phyloP scores from a whole-genome alignment of 2,888 invertebrate species.

The Salpingus planirostris region DNA sequence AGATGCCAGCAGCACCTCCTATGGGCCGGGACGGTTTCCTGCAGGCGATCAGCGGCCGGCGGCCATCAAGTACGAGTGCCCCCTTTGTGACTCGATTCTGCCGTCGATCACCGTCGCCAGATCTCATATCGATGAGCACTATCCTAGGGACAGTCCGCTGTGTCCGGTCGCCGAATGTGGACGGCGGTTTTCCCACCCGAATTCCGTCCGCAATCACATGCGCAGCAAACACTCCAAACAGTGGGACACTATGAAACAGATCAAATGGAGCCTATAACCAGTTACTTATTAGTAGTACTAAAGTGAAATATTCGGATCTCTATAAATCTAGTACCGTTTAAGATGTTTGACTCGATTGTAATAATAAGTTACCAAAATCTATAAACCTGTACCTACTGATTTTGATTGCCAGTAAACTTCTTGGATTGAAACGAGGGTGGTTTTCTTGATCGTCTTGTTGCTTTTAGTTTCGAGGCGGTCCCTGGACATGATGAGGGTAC shows the following conservation, averaged over 20 bases:
- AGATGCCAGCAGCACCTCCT: slow-evolving; percentile 43
- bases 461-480: slow-evolving; percentile 64
- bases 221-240: slow-evolving; percentile 71
- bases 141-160: slow-evolving; percentile 74
- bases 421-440: not conserved
- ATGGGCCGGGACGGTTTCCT: slow-evolving; percentile 14
- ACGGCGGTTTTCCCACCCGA: slow-evolving; percentile 71
- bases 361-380: too few relatives aligned
- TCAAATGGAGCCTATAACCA: slow-evolving; percentile 60
- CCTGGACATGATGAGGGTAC: slow-evolving; percentile 74
- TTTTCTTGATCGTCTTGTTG: slow-evolving; percentile 13
- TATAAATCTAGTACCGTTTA: too few relatives aligned
- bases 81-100: slow-evolving; percentile 61
- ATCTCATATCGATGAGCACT: slow-evolving; percentile 71
- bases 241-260: slow-evolving; percentile 77
- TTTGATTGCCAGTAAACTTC: slow-evolving; percentile 5
- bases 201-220: slow-evolving; percentile 83
- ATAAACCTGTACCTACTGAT: not conserved
- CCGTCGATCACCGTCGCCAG: slow-evolving; percentile 59
- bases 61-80: slow-evolving; percentile 51
- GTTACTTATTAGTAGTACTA: too few relatives aligned
- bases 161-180: slow-evolving; percentile 72
- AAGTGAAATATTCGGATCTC: too few relatives aligned
- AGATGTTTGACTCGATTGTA: slow-evolving; percentile 15
- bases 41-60: slow-evolving; percentile 34